Conservation (phyloP, 2,888 invertebrate species). For the Odontocolon sp. region DNA sequence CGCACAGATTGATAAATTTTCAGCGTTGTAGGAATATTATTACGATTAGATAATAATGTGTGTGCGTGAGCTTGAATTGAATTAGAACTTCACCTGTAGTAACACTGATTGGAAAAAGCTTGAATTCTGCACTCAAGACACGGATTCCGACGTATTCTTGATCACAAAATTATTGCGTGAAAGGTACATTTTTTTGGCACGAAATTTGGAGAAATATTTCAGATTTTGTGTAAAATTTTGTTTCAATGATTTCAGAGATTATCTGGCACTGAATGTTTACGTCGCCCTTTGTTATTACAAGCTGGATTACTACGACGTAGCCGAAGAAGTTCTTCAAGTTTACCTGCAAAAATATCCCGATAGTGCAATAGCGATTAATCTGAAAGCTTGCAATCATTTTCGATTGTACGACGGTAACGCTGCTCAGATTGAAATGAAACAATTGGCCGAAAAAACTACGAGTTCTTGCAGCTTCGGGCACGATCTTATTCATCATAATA, state of each 20-base stretch:
- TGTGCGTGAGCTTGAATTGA: not conserved
- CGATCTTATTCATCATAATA: constrained; percentile 96
- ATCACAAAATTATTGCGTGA: constrained; percentile 57
- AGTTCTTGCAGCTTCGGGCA: constrained; percentile 88
- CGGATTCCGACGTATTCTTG: constrained; percentile 57
- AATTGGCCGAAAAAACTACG: constrained; percentile 88
- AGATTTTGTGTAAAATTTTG: constrained; percentile 6
- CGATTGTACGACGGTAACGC: constrained; percentile 96
- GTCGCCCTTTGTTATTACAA: constrained; percentile 99
- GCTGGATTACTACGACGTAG: constrained; percentile 98
- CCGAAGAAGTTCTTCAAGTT: constrained; percentile 97
- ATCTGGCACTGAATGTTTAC: constrained; percentile 97
- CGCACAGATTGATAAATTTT: too few relatives aligned
- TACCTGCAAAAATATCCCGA: constrained; percentile 96
- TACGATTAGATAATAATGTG: too few relatives aligned
- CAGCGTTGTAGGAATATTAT: too few relatives aligned
- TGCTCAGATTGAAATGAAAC: constrained; percentile 94
- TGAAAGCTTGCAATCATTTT: constrained; percentile 93
- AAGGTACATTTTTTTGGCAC: constrained; percentile 60
- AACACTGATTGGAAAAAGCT: constrained; percentile 15
- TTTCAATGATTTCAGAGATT: constrained; percentile 87
- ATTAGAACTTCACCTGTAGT: constrained; percentile 37
- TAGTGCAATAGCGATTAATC: constrained; percentile 96
- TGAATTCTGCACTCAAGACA: constrained; percentile 19
- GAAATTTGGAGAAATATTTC: not conserved